Base-by-base conservation (phyloP, 1,140 invertebrate genomes). In the Euwallacea fornicatus region DNA sequence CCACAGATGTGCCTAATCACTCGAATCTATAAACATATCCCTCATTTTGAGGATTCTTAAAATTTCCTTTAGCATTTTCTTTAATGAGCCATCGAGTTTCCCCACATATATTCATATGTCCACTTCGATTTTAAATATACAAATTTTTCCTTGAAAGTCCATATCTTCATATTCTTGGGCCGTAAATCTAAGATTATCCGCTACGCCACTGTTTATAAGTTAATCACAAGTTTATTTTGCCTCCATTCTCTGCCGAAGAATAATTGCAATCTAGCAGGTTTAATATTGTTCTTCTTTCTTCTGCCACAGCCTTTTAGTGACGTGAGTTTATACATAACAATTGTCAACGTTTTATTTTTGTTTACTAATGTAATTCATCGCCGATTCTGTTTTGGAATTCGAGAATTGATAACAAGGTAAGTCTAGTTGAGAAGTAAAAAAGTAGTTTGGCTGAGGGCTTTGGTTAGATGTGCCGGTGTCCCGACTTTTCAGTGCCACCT, bases 181-280 rank as follows among this genome's bases (percentile, higher is more conserved):
- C 21, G 21, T 33, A 33, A 33, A 33, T 33, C 21, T 4, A 1
- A 33, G 21, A 33, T 2, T 33, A 33, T 33, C 4, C 21, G 59
- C 9, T 21, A 42, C 59, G 62, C 62, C 62, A 64, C 62, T 64
- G 62, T 50, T 53, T 50, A 68, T 11, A 61, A 68, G 66, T 68
- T 68, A 68, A 68, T 68, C 56, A 61, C 15, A 60, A 68, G 42
- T 50, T 56, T 67, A 58, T 67, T 67, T 67, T 6, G 41, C 46
- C 33, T 42, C 53, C 13, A 33, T 70, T 13, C 42, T 55, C 59
- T 3, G 10, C 41, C 8, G 11, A 70, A 62, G 55, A 70, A 63
- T 63, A 63, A 70, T 70, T 70, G 68, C 68, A 70, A 64, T 64
- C 68, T 64, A 64, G 55, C 68, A 42, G 60, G 53, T 64, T 70